Base-by-base conservation (phyloP, 1,140 invertebrate genomes). In the Myzus persicae region DNA sequence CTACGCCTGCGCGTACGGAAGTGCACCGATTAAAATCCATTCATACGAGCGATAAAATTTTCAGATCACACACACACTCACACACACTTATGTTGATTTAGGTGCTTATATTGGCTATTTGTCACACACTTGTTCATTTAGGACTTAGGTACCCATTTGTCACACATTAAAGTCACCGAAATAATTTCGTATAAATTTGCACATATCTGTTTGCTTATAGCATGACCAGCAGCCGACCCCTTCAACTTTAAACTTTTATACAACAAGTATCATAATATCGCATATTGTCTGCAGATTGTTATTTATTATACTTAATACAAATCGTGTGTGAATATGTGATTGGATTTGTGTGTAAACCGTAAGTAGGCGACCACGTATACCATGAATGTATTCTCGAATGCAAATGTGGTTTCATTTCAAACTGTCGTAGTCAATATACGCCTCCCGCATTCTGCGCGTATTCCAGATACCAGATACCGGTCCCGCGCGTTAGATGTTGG, bases 401-500 rank as follows among this genome's bases (percentile, higher is more conserved):
- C 14, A 76, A 76, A 76, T 76, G 59, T n/a, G 59, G 59, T n/a
- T 76, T 76, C 36, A 76, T 76, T 76, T 76, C n/a, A 76, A n/a
- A 76, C 31, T n/a, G 59, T n/a, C 59, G 59, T n/a, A n/a, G n/a
- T 76, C 59, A 76, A 76, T 76, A 51, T 51, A 76, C 59, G 59
- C 59, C 59, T 76, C 59, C 59, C 59, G 59, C 59, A 76, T 76
- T 76, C 59, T 76, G 14, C 14, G 59, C 59, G 59, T 76, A 76
- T 76, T n/a, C n/a, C 31, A 76, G 59, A 76, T 76, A 76, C n/a
- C 31, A 76, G 59, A 76, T 76, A 76, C 59, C 59, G 59, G 59
- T 76, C 59, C n/a, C n/a, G 59, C 59, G 59, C 59, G 59, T 76
- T 76, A 76, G 59, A 76, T 76, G 59, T 76, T 76, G 59, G 59